phyloP scores from a whole-genome alignment of 1,140 invertebrate species.

The Neodiprion virginianus region DNA sequence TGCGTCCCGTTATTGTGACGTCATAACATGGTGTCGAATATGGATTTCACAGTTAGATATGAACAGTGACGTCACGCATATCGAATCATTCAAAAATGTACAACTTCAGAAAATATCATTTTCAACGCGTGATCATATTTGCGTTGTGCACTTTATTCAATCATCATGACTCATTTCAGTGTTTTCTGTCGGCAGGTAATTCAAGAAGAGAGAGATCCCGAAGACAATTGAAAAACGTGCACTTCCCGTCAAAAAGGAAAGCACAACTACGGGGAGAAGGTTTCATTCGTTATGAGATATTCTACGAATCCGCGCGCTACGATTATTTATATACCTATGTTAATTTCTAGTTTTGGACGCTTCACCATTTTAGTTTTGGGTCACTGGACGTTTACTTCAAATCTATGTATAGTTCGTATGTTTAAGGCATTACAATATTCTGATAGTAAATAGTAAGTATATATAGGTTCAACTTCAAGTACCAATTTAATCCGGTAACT shows the following conservation, averaged over 20 bases:
- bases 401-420: no score
- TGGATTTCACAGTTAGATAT: neutral
- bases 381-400: no score
- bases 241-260: neutral
- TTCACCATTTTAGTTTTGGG: no score
- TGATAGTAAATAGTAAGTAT: no score
- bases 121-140: neutral
- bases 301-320: neutral
- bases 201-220: conserved; percentile 54
- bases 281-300: neutral
- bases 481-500: no score
- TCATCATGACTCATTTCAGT: neutral
- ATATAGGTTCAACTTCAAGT: no score
- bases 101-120: neutral
- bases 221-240: conserved; percentile 51
- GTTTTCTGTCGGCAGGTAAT: conserved; percentile 45
- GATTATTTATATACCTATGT: neutral
- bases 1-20: neutral
- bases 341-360: no score
- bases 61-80: neutral
- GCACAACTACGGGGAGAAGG: neutral
- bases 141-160: neutral
- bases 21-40: neutral
- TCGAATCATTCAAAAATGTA: neutral
- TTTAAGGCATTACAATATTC: no score